Percentiles rank a stretch among this genome's conserved stretches.
Conservation (phyloP, 2,113 vertebrate species). For the Hippoglossus stenolepis region DNA sequence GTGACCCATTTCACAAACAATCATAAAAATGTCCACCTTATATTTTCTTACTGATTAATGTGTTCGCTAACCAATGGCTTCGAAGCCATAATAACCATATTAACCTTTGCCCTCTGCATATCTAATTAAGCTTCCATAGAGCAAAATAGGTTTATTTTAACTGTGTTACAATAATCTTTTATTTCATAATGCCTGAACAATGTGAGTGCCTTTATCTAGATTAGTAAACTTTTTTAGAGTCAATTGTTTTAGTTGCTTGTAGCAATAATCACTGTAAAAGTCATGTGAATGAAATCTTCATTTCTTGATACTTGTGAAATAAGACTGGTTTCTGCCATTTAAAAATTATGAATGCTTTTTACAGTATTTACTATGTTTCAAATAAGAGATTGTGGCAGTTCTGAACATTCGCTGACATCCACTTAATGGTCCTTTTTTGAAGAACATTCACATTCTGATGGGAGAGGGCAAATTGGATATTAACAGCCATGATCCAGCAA, state of each 20-base stretch:
- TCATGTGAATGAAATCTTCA: too few species aligned
- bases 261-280: too few species aligned
- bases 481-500: constrained; percentile 46
- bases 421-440: constrained; percentile 30
- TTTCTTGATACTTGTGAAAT: too few species aligned
- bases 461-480: constrained; percentile 54
- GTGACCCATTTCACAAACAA: not conserved
- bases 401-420: constrained; percentile 24
- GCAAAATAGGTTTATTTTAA: not conserved
- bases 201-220: too few species aligned
- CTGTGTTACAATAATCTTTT: not conserved
- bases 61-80: not conserved
- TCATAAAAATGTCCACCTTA: not conserved
- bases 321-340: not conserved
- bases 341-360: not conserved
- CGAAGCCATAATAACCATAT: not conserved
- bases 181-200: too few species aligned
- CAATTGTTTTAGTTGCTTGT: too few species aligned
- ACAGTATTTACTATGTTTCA: not conserved
- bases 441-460: constrained; percentile 36
- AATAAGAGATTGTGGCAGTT: constrained; percentile 23
- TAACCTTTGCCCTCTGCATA: not conserved
- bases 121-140: not conserved
- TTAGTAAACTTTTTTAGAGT: too few species aligned
- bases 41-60: not conserved